Conservation (phyloP, 1,140 invertebrate genomes). For the Zaprionus inermis region DNA sequence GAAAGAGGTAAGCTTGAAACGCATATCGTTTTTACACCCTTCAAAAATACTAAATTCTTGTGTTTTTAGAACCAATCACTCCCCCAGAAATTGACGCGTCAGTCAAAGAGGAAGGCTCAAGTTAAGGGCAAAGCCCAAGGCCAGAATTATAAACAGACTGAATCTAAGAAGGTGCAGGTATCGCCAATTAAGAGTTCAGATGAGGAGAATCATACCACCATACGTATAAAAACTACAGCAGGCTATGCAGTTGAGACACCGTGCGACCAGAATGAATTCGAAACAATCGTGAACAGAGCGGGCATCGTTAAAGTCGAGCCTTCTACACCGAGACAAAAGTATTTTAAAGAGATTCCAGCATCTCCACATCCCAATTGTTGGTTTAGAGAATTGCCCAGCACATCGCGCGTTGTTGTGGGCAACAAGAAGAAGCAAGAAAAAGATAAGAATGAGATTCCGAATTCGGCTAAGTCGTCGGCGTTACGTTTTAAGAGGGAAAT, state of each 20-base stretch:
- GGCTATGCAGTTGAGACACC: slow-evolving; percentile 47
- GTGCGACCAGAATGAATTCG: neutral
- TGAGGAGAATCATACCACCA: slow-evolving; percentile 49
- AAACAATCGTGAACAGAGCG: slow-evolving; percentile 48
- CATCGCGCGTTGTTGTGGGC: neutral
- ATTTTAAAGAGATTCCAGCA: slow-evolving; percentile 56
- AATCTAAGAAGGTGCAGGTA: slow-evolving; percentile 7
- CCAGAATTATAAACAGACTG: slow-evolving; percentile 28
- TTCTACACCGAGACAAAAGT: slow-evolving; percentile 59
- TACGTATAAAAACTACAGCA: slow-evolving; percentile 53
- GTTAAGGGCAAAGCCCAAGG: slow-evolving; percentile 2
- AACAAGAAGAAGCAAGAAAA: neutral
- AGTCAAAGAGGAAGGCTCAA: slow-evolving; percentile 17
- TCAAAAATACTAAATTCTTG: neutral
- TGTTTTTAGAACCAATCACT: slow-evolving; percentile 46
- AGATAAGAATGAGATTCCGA: slow-evolving; percentile 8
- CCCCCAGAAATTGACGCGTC: slow-evolving; percentile 46
- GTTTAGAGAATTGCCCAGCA: slow-evolving; percentile 33
- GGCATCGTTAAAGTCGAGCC: slow-evolving; percentile 69
- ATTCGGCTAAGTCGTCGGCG: slow-evolving; percentile 54
- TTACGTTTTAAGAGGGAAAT: slow-evolving; percentile 60
- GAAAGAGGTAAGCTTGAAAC: slow-evolving; percentile 32
- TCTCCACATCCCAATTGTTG: slow-evolving; percentile 37
- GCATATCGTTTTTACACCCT: neutral
- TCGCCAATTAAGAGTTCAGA: slow-evolving; percentile 66